phyloP scores from a whole-genome alignment of 2,797 vertebrate genomes.

The Odontamblyopus lacepedii region DNA sequence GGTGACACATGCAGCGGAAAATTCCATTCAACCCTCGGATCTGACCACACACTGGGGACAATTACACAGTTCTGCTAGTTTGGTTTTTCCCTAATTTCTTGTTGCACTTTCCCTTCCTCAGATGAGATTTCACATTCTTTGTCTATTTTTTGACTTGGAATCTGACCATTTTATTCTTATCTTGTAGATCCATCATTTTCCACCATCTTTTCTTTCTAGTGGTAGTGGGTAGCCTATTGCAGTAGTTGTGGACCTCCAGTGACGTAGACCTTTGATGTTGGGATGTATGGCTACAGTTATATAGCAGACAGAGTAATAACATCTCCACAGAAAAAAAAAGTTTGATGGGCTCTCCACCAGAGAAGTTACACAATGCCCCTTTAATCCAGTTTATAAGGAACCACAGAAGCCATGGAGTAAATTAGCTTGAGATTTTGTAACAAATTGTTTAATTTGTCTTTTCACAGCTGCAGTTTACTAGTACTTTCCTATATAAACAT shows the following conservation, averaged over 20 bases:
- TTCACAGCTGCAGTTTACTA: background rate
- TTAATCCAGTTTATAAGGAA: too few species aligned
- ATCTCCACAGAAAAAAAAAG: too few species aligned
- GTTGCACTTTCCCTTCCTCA: background rate
- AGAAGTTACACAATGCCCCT: too few species aligned
- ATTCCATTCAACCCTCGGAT: constrained; percentile 42
- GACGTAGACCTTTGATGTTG: too few species aligned
- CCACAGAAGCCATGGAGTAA: too few species aligned
- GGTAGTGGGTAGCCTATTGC: background rate
- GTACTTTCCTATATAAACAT: background rate
- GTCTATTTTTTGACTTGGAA: background rate
- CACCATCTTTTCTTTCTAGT: background rate
- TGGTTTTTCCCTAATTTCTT: constrained; percentile 11
- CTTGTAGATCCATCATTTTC: background rate
- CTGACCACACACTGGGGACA: constrained; percentile 39
- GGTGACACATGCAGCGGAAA: constrained; percentile 68
- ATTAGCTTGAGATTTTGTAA: background rate
- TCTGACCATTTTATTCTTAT: background rate
- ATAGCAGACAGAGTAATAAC: too few species aligned
- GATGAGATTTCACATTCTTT: constrained; percentile 1
- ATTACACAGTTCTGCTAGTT: constrained; percentile 14
- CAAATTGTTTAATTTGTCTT: background rate
- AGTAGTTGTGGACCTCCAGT: background rate
- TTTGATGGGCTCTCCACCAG: too few species aligned
- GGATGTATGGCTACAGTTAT: too few species aligned